Evolutionary conservation across 2,888 invertebrate species (phyloP).

Genomic region (Cantharis nigra): DNA sequence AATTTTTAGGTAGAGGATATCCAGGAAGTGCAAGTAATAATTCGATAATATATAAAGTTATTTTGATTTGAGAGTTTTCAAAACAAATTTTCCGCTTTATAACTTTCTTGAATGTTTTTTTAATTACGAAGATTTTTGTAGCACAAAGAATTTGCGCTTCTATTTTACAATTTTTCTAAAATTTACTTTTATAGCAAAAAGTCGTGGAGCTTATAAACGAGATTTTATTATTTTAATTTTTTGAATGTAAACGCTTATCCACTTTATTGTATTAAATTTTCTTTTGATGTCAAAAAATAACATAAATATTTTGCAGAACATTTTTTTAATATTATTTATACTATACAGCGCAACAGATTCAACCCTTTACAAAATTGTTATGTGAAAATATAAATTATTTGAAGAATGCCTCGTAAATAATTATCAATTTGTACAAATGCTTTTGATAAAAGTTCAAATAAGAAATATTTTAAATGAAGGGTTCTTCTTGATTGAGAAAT

Average conservation of each 20-base stretch:
- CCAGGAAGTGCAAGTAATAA: neutral
- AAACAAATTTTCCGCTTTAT: neutral
- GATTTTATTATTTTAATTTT: neutral
- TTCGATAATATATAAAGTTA: neutral
- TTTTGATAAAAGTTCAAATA: neutral
- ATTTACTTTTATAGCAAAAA: neutral
- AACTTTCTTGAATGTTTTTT: neutral
- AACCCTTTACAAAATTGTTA: neutral
- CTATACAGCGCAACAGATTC: neutral
- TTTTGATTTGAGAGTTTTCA: neutral
- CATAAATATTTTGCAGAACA: neutral
- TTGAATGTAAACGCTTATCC: neutral
- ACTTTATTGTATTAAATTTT: neutral
- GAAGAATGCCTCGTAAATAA: neutral
- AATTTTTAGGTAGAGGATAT: neutral
- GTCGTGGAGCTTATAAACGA: neutral
- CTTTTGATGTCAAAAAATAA: neutral
- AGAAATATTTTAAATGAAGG: neutral
- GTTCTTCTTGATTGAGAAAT: conserved; percentile 10
- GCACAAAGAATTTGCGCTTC: neutral
- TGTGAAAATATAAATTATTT: neutral
- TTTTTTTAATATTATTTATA: neutral
- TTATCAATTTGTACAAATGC: neutral
- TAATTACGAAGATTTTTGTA: neutral
- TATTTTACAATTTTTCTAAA: neutral